A percentile compares a stretch with the other conserved stretches of the same genome.
Evolutionary conservation across 1,140 invertebrate species (phyloP).

Genomic region (Platyura marginata): DNA sequence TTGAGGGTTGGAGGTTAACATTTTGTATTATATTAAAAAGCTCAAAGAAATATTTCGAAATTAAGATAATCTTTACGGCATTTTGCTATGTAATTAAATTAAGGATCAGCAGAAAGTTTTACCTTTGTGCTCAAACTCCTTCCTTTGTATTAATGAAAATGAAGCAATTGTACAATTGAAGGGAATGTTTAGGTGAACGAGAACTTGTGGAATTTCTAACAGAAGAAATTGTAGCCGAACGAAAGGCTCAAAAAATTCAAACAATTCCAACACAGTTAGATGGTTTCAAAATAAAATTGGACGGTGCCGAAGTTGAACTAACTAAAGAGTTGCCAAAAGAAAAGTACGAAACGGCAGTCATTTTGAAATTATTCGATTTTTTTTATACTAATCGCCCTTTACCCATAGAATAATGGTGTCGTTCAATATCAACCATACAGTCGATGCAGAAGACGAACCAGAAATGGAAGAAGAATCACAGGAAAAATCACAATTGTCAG

Average conservation of each 20-base stretch:
- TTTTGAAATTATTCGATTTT: not conserved
- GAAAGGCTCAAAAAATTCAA: constrained; percentile 57
- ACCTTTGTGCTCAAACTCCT: constrained; percentile 4
- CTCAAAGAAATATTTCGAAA: too few relatives aligned
- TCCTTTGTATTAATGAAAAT: not conserved
- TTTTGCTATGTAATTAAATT: constrained; percentile 5
- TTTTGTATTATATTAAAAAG: constrained; percentile 1
- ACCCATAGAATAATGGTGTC: constrained; percentile 44
- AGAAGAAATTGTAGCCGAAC: constrained; percentile 77
- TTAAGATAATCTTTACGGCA: too few relatives aligned
- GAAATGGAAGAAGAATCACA: constrained; percentile 37
- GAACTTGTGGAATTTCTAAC: constrained; percentile 72
- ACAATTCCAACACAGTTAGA: constrained; percentile 55
- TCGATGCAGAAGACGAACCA: constrained; percentile 52
- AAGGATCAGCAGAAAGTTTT: constrained; percentile 4
- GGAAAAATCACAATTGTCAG: constrained; percentile 50
- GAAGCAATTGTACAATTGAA: constrained; percentile 3
- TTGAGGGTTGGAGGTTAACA: not conserved
- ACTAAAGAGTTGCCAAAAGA: constrained; percentile 53
- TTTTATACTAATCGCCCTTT: not conserved
- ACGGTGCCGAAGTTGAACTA: constrained; percentile 61
- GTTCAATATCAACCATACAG: constrained; percentile 81
- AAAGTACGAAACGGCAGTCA: constrained; percentile 52
- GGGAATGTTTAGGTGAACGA: constrained; percentile 53
- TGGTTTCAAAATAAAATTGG: constrained; percentile 53